Conservation (phyloP, 2,888 invertebrate species). For the Dusona sp. region DNA sequence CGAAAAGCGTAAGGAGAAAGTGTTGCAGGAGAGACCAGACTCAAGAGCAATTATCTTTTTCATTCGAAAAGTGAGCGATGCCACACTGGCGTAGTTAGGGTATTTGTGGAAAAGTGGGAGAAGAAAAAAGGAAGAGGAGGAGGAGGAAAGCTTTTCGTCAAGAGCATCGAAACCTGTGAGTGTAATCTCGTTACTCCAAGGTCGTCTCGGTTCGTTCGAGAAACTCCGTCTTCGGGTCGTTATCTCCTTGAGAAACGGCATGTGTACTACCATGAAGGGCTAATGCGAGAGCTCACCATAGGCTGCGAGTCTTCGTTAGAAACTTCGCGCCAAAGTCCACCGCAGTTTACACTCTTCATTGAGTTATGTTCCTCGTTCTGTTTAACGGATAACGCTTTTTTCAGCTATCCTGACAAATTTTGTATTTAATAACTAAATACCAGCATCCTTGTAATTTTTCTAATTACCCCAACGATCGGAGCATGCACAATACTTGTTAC, state of each 20-base stretch:
- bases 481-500: neutral
- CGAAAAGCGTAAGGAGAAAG: slow-evolving; percentile 34
- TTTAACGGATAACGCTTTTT: slow-evolving; percentile 10
- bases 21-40: slow-evolving; percentile 36
- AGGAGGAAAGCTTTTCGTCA: slow-evolving; percentile 32
- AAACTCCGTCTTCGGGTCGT: slow-evolving; percentile 40
- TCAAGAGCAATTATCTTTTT: slow-evolving; percentile 53
- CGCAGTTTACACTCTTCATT: slow-evolving; percentile 9
- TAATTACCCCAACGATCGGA: neutral
- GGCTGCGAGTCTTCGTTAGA: slow-evolving; percentile 19
- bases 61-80: slow-evolving; percentile 52
- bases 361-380: neutral
- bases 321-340: slow-evolving; percentile 36
- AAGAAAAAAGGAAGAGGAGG: neutral
- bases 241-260: slow-evolving; percentile 49
- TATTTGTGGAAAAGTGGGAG: slow-evolving; percentile 32
- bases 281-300: slow-evolving; percentile 18
- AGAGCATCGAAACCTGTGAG: slow-evolving; percentile 44
- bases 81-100: slow-evolving; percentile 20
- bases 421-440: neutral
- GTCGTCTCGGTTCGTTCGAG: slow-evolving; percentile 48
- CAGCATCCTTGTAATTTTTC: neutral
- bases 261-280: slow-evolving; percentile 22
- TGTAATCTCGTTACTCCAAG: slow-evolving; percentile 57
- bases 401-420: neutral